Base-by-base conservation (phyloP, 2,888 invertebrate genomes). In the Apodemia arnacis region DNA sequence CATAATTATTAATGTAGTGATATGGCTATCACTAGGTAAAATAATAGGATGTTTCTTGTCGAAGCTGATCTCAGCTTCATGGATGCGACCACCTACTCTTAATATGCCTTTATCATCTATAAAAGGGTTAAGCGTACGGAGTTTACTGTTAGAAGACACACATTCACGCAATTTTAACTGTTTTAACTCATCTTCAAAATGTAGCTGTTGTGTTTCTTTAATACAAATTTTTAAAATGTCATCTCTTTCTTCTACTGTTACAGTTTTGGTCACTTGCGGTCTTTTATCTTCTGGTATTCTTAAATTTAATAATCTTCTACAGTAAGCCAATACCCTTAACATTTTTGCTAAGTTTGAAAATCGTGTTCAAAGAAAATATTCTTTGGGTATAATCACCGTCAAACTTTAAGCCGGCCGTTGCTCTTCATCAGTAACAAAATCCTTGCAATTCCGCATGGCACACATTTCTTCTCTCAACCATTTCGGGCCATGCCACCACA, bases 401-500 rank as follows among this genome's bases (percentile, higher is more conserved):
- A 38, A 72, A 34, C 4, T 2, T 18, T 34, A 10, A 0, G 3
- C 34, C 0, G 24, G 4, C 1, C 4, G 15, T 0, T 8, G 4
- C 38, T n/a, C 10, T 5, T n/a, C 13, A 6, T 13, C 5, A 13
- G 31, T 54, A 18, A 27, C 44, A 66, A 5, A 24, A 54, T 44
- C 1, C 27, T 49, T 41, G 79, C 10, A 15, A 63, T 63, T 21
- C 18, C 54, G 13, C 38, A 38, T 1, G 63, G 73, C 24, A 18
- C 66, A 34, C 11, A 27, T 3, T 2, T 44, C 6, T 6, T 82
- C 49, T 34, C 24, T 13, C 10, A 82, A 11, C 82, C 82, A 82
- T 6, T 2, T 4, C 13, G 75, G 66, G 21, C 75, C 82, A n/a
- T 69, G 49, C 18, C 7, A 13, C 75, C 82, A 82, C 49, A 82